Evolutionary conservation across 2,797 vertebrate species (phyloP).

Genomic region (Karalla daura): DNA sequence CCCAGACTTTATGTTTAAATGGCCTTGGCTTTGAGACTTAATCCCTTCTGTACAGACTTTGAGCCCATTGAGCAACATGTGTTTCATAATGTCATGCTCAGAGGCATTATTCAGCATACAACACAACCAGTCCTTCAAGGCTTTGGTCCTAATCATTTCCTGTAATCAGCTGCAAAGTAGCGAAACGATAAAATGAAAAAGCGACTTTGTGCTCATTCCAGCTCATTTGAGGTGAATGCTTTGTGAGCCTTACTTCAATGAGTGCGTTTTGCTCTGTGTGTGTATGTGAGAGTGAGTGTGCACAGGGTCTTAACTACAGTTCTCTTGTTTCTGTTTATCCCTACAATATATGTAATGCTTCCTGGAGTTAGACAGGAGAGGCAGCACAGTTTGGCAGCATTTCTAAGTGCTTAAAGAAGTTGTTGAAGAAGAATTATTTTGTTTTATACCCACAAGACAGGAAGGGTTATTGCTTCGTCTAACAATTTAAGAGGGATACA

Average conservation of each 20-base stretch:
- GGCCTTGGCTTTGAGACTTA: slow-evolving; percentile 59
- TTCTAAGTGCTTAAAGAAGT: slow-evolving; percentile 47
- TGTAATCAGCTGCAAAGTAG: slow-evolving; percentile 73
- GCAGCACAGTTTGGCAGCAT: slow-evolving; percentile 43
- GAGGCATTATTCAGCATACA: slow-evolving; percentile 59
- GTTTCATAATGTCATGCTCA: slow-evolving; percentile 72
- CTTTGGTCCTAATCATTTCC: slow-evolving; percentile 78
- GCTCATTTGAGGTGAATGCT: slow-evolving; percentile 40
- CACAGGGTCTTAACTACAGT: slow-evolving; percentile 3
- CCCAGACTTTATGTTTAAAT: slow-evolving; percentile 55
- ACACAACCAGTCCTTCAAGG: slow-evolving; percentile 64
- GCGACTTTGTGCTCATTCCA: slow-evolving; percentile 54
- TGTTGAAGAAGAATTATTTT: slow-evolving; percentile 47
- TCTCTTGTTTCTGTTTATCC: slow-evolving; percentile 66
- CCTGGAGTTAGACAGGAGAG: slow-evolving; percentile 43
- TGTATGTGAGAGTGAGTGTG: slow-evolving; percentile 12
- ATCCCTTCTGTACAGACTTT: slow-evolving; percentile 73
- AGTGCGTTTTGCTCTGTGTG: neutral
- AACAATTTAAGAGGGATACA: slow-evolving; percentile 35
- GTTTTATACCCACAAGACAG: slow-evolving; percentile 41
- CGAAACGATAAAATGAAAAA: slow-evolving; percentile 62
- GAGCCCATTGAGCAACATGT: slow-evolving; percentile 76
- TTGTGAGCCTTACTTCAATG: slow-evolving; percentile 12
- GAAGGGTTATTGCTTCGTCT: slow-evolving; percentile 31
- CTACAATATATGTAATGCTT: slow-evolving; percentile 51